Evolutionary conservation across 1,140 invertebrate genomes (phyloP), one percentile per base, ranked within the genome.

Genomic region (Gerris buenoi): DNA sequence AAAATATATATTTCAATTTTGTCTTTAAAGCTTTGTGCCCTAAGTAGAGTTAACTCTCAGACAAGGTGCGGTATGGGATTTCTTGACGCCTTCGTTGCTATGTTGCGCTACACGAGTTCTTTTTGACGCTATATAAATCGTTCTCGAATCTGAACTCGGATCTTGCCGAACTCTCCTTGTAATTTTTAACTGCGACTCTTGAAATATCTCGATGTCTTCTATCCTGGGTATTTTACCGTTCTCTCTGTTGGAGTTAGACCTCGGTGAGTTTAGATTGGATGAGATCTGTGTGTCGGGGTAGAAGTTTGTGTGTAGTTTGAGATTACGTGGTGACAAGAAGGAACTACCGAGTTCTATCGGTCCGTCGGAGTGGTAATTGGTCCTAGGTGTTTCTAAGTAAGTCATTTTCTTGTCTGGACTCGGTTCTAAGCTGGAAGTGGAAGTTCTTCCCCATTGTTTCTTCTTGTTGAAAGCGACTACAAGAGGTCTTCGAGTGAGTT

Each of bases 151-250:
- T 10, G 5, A 10, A 46, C 5, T 5, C 18, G 33, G 33, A 46
- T 46, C 33, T 46, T 46, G 5, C 18, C 18, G 33, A 10, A 46
- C 18, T 46, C 5, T 69, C 2, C 60, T 60, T 15, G 68, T 62
- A 1, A 72, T 72, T 26, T 68, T 72, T 0, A 72, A 59, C 22
- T 69, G 70, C n/a, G 67, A 67, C 61, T 72, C 71, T 59, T 72
- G 71, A 58, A 72, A 72, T 46, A 72, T 72, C 64, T 72, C 71
- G 22, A 72, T 72, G 46, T 72, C 71, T 64, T 72, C 71, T 2
- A 72, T 66, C 46, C 70, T 57, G 1, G 68, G 70, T 0, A 69
- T 56, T 25, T 66, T 66, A n/a, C 0, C 28, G 18, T 59, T 66
- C 13, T 28, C 27, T 10, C 25, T 25, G 13, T 10, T 28, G 1